These are phyloP conservation scores for Nasonia oneida DNA, from an alignment of 2,888 invertebrate genomes.

Conservation along the genomic window DNA sequence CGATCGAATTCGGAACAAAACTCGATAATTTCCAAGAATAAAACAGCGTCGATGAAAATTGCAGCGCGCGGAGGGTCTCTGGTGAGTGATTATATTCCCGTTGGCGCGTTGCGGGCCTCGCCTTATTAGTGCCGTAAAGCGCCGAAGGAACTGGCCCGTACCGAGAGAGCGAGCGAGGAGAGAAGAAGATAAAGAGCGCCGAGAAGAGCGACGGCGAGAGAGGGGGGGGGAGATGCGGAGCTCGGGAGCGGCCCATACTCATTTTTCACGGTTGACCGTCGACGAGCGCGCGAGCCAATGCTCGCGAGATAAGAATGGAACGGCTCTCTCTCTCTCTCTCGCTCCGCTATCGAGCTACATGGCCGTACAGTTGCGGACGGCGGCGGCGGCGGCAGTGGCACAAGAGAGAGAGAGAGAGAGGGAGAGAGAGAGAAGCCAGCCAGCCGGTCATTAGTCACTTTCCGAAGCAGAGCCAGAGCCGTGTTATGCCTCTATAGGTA, in stretches of 20 bases:
- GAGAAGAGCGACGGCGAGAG: conserved; percentile 54
- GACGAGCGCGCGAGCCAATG: conserved; percentile 65
- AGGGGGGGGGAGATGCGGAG: conserved; percentile 62
- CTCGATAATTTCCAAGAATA: conserved; percentile 46
- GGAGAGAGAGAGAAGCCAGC: conserved; percentile 65
- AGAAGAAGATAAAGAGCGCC: conserved; percentile 50
- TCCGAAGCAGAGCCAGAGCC: conserved; percentile 74
- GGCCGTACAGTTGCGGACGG: conserved; percentile 34
- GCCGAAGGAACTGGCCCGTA: conserved; percentile 22
- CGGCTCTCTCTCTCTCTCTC: conserved; percentile 76
- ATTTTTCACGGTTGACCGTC: conserved; percentile 76
- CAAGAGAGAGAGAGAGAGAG: conserved; percentile 41
- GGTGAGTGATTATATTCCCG: conserved; percentile 60
- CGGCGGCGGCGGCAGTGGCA: conserved; percentile 72
- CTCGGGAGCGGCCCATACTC: conserved; percentile 69
- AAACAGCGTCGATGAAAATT: conserved; percentile 55
- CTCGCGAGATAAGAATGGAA: conserved; percentile 66
- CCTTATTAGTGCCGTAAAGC: conserved; percentile 60
- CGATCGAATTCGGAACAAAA: background rate
- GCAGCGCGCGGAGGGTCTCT: conserved; percentile 56
- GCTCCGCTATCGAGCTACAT: conserved; percentile 65
- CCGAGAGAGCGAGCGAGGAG: conserved; percentile 30
- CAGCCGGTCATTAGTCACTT: conserved; percentile 79
- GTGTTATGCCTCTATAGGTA: conserved; percentile 41
- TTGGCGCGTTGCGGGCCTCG: conserved; percentile 50